Conservation (phyloP, 35 echinoderm and acorn worm genomes). For the Eucidaris tribuloides region DNA sequence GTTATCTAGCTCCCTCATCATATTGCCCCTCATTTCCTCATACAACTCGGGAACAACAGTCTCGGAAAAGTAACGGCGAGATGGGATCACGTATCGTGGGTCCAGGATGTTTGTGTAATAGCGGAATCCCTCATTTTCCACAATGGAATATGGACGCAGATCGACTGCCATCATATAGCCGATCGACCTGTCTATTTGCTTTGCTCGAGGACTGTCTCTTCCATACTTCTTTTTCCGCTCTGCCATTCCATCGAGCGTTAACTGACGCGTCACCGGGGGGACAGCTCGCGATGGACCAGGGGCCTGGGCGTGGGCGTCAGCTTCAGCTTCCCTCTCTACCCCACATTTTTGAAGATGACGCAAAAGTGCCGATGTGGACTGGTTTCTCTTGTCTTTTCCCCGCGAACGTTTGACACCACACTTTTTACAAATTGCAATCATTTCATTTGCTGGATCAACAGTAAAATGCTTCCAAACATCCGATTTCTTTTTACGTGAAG, state of each 20-base stretch:
- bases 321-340: neutral
- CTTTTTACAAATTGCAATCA: neutral
- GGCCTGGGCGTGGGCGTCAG: neutral
- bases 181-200: neutral
- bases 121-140: neutral
- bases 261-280: no score
- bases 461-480: slow-evolving; percentile 1
- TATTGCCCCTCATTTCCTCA: neutral
- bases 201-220: neutral
- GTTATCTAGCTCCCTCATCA: neutral
- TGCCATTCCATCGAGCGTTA: neutral
- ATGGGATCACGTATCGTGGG: neutral
- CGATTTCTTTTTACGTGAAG: neutral
- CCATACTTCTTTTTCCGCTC: neutral
- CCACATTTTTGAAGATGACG: neutral
- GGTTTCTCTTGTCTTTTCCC: neutral
- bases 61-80: neutral
- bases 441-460: neutral
- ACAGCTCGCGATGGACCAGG: neutral
- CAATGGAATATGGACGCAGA: neutral
- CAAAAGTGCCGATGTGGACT: neutral
- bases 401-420: neutral
- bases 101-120: neutral
- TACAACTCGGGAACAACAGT: neutral
- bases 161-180: neutral